Evolutionary conservation across 2,797 vertebrate genomes (phyloP).

Genomic region (Enteromius viviparus): DNA sequence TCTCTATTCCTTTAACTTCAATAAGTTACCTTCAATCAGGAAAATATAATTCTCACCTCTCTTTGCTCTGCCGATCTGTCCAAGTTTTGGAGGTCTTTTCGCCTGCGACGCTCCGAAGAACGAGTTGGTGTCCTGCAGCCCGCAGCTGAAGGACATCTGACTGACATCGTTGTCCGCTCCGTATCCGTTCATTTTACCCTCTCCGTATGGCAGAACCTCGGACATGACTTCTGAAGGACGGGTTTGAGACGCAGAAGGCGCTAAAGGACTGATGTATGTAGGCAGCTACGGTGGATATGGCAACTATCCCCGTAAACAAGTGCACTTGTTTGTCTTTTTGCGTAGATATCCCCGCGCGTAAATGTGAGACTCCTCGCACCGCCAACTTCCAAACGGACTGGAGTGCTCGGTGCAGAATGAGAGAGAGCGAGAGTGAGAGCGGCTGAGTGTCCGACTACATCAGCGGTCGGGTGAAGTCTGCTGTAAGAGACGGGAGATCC

Average conservation of each 20-base stretch:
- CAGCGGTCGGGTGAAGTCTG: conserved; percentile 76
- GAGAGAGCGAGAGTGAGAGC: conserved; percentile 29
- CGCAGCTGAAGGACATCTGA: conserved; percentile 97
- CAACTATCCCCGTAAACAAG: conserved; percentile 60
- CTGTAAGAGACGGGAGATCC: conserved; percentile 84
- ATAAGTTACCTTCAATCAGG: not conserved
- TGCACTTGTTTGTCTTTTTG: conserved; percentile 44
- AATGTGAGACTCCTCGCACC: conserved; percentile 40
- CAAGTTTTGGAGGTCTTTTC: conserved; percentile 96
- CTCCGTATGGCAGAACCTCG: conserved; percentile 95
- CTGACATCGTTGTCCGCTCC: conserved; percentile 92
- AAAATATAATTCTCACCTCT: conserved; percentile 79
- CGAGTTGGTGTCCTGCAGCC: conserved; percentile 96
- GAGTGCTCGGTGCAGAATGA: conserved; percentile 42
- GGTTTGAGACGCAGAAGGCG: conserved; percentile 8
- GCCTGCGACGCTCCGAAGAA: conserved; percentile 92
- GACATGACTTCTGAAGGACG: conserved; percentile 83
- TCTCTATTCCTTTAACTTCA: not conserved
- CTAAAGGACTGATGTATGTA: conserved; percentile 17
- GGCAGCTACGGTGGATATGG: conserved; percentile 37
- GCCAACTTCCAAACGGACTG: conserved; percentile 54
- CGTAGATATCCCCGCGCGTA: conserved; percentile 39
- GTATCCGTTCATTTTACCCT: conserved; percentile 96
- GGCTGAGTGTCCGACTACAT: conserved; percentile 66
- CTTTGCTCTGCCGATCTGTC: conserved; percentile 96